These are phyloP conservation scores for Nasonia vitripennis DNA, from an alignment of 1,140 invertebrate genomes.

Conservation along the genomic window DNA sequence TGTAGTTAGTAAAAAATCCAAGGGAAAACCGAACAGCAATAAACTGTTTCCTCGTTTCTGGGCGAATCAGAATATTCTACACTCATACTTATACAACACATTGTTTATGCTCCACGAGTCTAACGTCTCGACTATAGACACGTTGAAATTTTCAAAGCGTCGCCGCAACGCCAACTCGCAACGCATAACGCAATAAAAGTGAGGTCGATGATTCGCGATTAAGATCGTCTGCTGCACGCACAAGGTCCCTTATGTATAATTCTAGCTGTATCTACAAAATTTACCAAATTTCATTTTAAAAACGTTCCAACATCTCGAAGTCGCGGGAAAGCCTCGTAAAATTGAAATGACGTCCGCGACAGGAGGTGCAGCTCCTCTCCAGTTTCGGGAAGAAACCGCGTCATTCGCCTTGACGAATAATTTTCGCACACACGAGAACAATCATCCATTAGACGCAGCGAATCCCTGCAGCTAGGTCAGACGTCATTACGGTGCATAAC, in stretches of 20 bases:
- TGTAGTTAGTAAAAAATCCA: background rate
- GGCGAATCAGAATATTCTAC: background rate
- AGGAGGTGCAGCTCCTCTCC: background rate
- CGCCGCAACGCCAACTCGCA: background rate
- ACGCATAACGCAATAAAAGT: background rate
- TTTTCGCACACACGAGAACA: background rate
- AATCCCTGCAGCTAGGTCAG: constrained; percentile 17
- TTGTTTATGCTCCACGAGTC: background rate
- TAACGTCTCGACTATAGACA: background rate
- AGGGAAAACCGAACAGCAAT: background rate
- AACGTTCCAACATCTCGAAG: too few species aligned
- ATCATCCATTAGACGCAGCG: background rate
- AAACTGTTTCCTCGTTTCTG: background rate
- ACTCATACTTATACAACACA: background rate
- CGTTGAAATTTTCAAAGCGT: background rate
- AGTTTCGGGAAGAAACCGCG: constrained; percentile 10
- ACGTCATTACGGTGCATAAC: background rate
- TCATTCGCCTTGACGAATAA: constrained; percentile 21
- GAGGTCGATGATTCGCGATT: background rate
- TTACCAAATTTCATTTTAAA: too few species aligned
- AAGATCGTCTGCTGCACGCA: background rate
- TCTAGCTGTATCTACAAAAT: too few species aligned
- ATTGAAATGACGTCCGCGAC: too few species aligned
- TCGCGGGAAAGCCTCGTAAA: too few species aligned
- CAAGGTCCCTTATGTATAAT: too few species aligned